Conservation (phyloP, 2,797 vertebrate genomes). For the Peromyscus attwateri region DNA sequence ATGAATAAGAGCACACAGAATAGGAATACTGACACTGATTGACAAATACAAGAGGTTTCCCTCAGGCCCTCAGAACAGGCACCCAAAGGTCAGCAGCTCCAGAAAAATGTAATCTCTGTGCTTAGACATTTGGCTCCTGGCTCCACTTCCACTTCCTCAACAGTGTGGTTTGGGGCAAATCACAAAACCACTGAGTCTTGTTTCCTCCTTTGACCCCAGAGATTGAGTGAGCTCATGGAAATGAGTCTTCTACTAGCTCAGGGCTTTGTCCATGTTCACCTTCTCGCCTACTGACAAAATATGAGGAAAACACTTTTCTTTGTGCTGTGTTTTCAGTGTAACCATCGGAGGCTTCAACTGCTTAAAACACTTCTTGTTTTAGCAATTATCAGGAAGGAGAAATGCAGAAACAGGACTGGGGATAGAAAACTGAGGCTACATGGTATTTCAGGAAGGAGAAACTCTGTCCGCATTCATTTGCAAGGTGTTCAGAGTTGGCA, state of each 20-base stretch:
- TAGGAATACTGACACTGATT: neutral
- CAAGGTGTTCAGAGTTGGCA: constrained; percentile 35
- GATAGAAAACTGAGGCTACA: constrained; percentile 62
- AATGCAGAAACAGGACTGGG: constrained; percentile 33
- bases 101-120: constrained; percentile 2
- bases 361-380: constrained; percentile 66
- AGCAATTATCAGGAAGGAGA: constrained; percentile 55
- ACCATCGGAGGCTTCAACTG: constrained; percentile 6
- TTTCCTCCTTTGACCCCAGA: neutral
- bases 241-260: neutral
- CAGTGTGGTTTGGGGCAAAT: neutral
- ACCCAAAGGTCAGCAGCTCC: neutral
- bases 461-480: neutral
- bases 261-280: neutral
- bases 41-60: neutral
- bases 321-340: constrained; percentile 13
- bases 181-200: neutral
- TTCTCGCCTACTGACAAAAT: constrained; percentile 46
- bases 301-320: constrained; percentile 5
- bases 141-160: neutral
- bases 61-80: neutral
- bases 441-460: constrained; percentile 54
- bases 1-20: neutral
- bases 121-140: neutral
- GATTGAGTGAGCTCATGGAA: neutral